Evolutionary conservation across 2,888 invertebrate genomes (phyloP).

Genomic region (Troides helena): DNA sequence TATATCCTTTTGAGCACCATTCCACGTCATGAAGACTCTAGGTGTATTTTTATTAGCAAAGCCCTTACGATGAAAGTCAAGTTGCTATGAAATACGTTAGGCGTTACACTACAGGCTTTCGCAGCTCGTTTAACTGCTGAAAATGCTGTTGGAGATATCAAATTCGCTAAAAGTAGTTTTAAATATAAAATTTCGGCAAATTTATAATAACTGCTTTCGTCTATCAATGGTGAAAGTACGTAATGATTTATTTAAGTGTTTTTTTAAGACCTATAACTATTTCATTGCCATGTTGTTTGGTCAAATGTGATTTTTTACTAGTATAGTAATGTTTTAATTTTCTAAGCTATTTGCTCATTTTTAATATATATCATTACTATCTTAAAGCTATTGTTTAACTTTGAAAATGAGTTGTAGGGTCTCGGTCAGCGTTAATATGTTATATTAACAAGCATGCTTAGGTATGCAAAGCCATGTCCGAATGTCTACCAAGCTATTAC

Average conservation of each 20-base stretch:
- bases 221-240: too few species aligned
- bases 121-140: background rate
- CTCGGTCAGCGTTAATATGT: conserved; percentile 49
- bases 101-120: conserved; percentile 36
- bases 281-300: too few species aligned
- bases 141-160: background rate
- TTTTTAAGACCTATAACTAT: too few species aligned
- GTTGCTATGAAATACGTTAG: conserved; percentile 51
- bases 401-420: conserved; percentile 16
- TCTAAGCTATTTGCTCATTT: background rate
- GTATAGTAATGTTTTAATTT: too few species aligned
- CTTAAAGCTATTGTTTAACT: background rate
- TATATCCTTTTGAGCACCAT: conserved; percentile 9
- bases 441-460: conserved; percentile 59
- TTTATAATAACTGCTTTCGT: background rate
- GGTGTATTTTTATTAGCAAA: conserved; percentile 74
- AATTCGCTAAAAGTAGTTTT: background rate
- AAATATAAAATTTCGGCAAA: background rate
- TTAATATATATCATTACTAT: background rate
- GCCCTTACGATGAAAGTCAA: conserved; percentile 54
- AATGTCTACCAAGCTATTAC: conserved; percentile 67
- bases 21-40: conserved; percentile 42
- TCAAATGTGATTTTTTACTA: too few species aligned
- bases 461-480: conserved; percentile 69
- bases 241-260: too few species aligned